phyloP scores from a whole-genome alignment of 2,888 invertebrate genomes.

The Monochamus alternatus region DNA sequence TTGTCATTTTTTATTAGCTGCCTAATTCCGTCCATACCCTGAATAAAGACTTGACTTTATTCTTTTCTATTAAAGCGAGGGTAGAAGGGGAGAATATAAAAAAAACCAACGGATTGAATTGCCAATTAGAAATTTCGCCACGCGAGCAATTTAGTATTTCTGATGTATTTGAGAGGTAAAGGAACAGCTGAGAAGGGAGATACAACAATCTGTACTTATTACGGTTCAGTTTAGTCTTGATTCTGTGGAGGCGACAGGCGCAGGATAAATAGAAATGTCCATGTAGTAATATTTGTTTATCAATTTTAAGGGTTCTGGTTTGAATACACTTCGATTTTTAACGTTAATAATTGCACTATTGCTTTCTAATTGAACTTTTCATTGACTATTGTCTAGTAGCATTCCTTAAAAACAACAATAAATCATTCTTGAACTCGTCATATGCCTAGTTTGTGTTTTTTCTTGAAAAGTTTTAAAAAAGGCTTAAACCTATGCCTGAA shows the following conservation, averaged over 20 bases:
- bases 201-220: conserved; percentile 39
- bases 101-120: conserved; percentile 28
- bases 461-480: too few species aligned
- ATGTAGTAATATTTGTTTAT: too few species aligned
- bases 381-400: too few species aligned
- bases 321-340: too few species aligned
- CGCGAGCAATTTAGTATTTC: conserved; percentile 31
- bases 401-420: too few species aligned
- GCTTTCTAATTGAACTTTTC: too few species aligned
- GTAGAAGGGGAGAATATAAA: conserved; percentile 18
- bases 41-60: conserved; percentile 19
- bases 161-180: conserved; percentile 31
- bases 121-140: conserved; percentile 37
- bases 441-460: too few species aligned
- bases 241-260: conserved; percentile 14
- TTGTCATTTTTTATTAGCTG: background rate
- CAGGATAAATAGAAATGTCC: background rate
- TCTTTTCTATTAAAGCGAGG: conserved; percentile 12
- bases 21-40: background rate
- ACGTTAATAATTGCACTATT: too few species aligned
- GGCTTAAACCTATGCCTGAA: too few species aligned
- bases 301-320: too few species aligned
- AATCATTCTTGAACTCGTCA: too few species aligned
- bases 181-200: conserved; percentile 22
- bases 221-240: conserved; percentile 16